A percentile compares a stretch with the other conserved stretches of the same genome.
These are phyloP conservation scores for Sminthurides bifidus DNA, from an alignment of 1,140 invertebrate species.

Conservation along the genomic window DNA sequence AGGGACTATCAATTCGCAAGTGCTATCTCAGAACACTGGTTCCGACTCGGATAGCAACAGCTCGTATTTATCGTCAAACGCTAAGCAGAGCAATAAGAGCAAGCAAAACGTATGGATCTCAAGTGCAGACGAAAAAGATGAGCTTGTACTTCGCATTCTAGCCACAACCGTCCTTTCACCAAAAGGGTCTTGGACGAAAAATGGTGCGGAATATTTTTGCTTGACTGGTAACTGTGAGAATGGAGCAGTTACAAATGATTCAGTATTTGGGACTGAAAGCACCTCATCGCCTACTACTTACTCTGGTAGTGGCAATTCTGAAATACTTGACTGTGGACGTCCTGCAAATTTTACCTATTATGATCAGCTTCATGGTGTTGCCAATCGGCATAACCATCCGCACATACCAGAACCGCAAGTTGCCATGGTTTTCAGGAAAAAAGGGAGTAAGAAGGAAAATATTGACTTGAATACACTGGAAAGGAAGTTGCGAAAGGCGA, in stretches of 20 bases:
- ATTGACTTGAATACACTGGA: constrained; percentile 67
- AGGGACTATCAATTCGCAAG: not conserved
- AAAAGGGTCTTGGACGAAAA: constrained; percentile 20
- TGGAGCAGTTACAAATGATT: too few species aligned
- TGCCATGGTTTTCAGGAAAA: constrained; percentile 64
- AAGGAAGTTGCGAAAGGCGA: constrained; percentile 61
- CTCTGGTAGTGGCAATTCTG: constrained; percentile 37
- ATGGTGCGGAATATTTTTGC: too few species aligned
- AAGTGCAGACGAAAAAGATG: constrained; percentile 36
- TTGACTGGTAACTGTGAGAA: too few species aligned
- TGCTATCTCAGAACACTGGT: not conserved
- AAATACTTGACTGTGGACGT: constrained; percentile 62
- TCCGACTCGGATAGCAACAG: not conserved
- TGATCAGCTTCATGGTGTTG: constrained; percentile 69
- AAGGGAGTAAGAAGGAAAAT: constrained; percentile 50
- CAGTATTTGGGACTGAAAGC: constrained; percentile 18
- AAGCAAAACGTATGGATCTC: constrained; percentile 44
- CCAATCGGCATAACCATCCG: constrained; percentile 55
- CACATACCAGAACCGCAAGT: constrained; percentile 52
- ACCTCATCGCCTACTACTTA: constrained; percentile 9
- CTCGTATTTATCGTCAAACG: not conserved
- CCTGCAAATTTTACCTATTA: constrained; percentile 69
- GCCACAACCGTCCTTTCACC: constrained; percentile 34
- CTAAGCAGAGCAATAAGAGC: not conserved
- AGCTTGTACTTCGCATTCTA: constrained; percentile 34